These are phyloP conservation scores for Petrophora chlorosata DNA, from an alignment of 2,888 invertebrate genomes.

Conservation along the genomic window DNA sequence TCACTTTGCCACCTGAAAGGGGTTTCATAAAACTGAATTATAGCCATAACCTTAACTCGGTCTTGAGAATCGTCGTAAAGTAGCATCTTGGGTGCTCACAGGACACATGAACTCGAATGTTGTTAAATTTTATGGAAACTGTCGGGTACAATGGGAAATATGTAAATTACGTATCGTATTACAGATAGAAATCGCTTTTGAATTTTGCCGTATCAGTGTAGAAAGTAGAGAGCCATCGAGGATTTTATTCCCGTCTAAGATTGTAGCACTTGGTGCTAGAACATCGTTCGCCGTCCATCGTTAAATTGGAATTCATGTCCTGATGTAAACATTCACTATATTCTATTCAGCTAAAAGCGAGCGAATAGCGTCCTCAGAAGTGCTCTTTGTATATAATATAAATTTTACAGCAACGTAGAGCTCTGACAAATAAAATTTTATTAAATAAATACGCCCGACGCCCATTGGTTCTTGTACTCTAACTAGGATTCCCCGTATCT, in stretches of 20 bases:
- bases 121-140: conserved; percentile 80
- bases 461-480: no score
- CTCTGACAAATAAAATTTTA: conserved; percentile 38
- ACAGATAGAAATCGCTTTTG: conserved; percentile 44
- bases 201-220: conserved; percentile 45
- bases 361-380: conserved; percentile 46
- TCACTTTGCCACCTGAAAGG: conserved; percentile 79
- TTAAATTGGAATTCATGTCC: conserved; percentile 63
- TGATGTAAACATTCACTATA: conserved; percentile 55
- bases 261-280: conserved; percentile 43
- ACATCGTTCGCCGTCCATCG: conserved; percentile 41
- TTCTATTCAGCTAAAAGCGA: conserved; percentile 59
- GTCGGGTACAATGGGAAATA: conserved; percentile 71
- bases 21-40: conserved; percentile 82
- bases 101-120: conserved; percentile 72
- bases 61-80: conserved; percentile 77
- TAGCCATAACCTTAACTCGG: conserved; percentile 78
- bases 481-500: no score
- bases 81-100: conserved; percentile 73
- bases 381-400: conserved; percentile 46
- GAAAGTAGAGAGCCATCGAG: conserved; percentile 25
- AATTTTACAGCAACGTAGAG: conserved; percentile 44
- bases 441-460: no score
- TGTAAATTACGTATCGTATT: conserved; percentile 65
- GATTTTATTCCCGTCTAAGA: conserved; percentile 39